These are phyloP conservation scores for Chloroceryle inda DNA, from an alignment of 2,797 vertebrate genomes.

Conservation along the genomic window DNA sequence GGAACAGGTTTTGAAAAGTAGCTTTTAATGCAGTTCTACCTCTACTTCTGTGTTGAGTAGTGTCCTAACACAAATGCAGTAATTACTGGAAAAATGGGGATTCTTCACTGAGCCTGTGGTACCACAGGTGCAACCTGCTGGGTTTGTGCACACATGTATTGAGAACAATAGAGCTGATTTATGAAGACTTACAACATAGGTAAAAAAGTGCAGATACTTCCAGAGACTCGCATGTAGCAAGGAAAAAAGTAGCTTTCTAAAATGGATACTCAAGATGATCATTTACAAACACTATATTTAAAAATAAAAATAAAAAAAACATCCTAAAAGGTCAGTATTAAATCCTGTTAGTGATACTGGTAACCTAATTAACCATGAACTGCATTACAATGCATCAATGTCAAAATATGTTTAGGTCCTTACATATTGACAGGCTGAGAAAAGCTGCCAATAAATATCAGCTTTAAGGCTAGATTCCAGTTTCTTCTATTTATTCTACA, in stretches of 20 bases:
- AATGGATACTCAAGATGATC: neutral
- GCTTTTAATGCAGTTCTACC: neutral
- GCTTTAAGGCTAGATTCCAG: neutral
- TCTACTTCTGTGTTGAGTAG: neutral
- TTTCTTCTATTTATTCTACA: neutral
- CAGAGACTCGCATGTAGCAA: neutral
- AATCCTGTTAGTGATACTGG: neutral
- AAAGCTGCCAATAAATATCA: neutral
- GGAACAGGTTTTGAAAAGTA: neutral
- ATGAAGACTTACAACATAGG: neutral
- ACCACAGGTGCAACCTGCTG: neutral
- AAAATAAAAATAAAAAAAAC: neutral
- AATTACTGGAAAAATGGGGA: neutral
- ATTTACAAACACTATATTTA: neutral
- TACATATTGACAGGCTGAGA: neutral
- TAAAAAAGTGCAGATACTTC: neutral
- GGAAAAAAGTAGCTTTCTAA: neutral
- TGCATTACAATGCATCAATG: neutral
- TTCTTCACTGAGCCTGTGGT: neutral
- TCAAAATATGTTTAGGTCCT: neutral
- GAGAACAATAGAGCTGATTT: neutral
- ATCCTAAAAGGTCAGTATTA: neutral
- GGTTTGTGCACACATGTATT: neutral
- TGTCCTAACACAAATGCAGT: neutral
- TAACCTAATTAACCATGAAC: neutral